phyloP scores from a whole-genome alignment of 2,113 vertebrate genomes.

The Caloenas nicobarica region DNA sequence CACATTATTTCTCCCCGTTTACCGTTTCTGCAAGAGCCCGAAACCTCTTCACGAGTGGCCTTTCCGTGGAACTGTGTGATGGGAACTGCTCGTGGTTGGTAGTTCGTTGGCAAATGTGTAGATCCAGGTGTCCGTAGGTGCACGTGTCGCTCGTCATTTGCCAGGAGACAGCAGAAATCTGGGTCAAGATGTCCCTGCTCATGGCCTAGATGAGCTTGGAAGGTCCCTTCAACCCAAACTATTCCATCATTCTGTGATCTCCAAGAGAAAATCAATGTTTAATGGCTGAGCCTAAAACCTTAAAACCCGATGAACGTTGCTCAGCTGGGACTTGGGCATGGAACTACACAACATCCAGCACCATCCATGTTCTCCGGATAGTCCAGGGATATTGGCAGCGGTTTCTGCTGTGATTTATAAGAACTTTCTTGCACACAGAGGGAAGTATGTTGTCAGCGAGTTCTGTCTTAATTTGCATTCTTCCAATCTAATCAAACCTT shows the following conservation, averaged over 20 bases:
- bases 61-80: accelerated
- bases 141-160: accelerated
- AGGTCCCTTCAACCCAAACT: too few relatives aligned
- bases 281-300: neutral
- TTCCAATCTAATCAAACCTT: conserved; percentile 23
- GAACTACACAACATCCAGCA: accelerated
- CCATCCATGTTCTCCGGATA: accelerated
- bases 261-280: neutral
- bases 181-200: too few relatives aligned
- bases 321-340: neutral
- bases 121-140: accelerated
- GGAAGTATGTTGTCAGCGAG: neutral
- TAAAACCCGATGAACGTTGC: neutral
- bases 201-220: too few relatives aligned
- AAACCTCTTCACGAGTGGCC: too few relatives aligned
- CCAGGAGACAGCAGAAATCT: neutral
- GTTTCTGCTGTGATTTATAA: neutral
- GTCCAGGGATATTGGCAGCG: neutral
- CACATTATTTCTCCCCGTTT: accelerated
- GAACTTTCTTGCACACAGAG: neutral
- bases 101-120: accelerated
- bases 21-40: neutral
- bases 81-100: neutral
- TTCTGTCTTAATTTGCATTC: neutral
- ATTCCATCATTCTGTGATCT: neutral